Conservation (phyloP, 2,888 invertebrate genomes). For the Lottia scabra region DNA sequence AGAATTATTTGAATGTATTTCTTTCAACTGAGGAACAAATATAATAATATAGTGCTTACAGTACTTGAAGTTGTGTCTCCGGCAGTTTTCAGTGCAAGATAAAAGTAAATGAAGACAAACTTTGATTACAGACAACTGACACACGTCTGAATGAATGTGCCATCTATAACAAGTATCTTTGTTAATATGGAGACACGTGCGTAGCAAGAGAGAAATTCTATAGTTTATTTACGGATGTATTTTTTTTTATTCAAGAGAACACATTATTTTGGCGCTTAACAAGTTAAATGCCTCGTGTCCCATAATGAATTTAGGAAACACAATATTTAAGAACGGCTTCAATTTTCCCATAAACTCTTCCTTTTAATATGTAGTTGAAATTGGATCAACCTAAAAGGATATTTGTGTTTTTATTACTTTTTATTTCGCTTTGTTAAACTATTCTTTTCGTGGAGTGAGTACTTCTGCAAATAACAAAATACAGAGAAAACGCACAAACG, state of each 20-base stretch:
- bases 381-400: too few species aligned
- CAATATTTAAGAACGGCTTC: slow-evolving; percentile 5
- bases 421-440: too few species aligned
- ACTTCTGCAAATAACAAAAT: too few species aligned
- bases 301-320: slow-evolving; percentile 23
- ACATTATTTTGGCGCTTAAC: slow-evolving; percentile 22
- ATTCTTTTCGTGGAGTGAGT: too few species aligned
- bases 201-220: not conserved
- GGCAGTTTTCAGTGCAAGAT: too few species aligned
- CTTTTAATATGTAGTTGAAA: not conserved
- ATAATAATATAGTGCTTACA: too few species aligned
- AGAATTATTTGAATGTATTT: too few species aligned
- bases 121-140: not conserved
- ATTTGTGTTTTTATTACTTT: too few species aligned
- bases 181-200: not conserved
- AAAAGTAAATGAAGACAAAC: not conserved
- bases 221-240: not conserved
- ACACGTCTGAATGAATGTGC: not conserved
- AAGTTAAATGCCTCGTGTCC: slow-evolving; percentile 8
- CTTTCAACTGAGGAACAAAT: too few species aligned
- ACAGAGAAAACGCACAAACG: too few species aligned
- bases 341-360: slow-evolving; percentile 4
- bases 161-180: not conserved
- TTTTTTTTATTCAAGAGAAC: not conserved
- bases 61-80: too few species aligned